phyloP scores from a whole-genome alignment of 2,113 vertebrate species.

The Pithys albifrons region DNA sequence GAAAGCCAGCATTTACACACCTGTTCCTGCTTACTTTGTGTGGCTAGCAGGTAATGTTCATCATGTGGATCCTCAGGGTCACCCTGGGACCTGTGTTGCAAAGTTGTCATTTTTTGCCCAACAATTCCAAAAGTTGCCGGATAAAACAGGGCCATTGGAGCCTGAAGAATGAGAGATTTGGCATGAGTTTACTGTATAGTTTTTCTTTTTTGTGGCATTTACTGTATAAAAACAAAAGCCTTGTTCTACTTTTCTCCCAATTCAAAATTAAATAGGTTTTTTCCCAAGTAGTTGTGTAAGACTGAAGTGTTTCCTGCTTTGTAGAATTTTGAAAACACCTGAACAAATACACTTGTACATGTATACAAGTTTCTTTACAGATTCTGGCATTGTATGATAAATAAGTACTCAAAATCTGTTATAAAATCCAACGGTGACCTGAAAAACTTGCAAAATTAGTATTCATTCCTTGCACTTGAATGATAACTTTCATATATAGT shows the following conservation, averaged over 20 bases:
- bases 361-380: background rate
- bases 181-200: background rate
- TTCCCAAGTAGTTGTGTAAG: background rate
- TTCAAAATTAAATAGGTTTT: background rate
- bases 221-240: background rate
- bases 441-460: background rate
- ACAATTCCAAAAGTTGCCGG: slow-evolving; percentile 95
- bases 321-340: background rate
- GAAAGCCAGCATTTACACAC: slow-evolving; percentile 63
- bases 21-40: slow-evolving; percentile 98
- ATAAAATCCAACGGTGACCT: background rate
- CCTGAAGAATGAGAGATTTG: slow-evolving; percentile 71
- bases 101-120: slow-evolving; percentile 94
- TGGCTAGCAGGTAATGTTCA: slow-evolving; percentile 93
- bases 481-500: background rate
- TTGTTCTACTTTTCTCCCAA: background rate
- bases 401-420: background rate
- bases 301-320: background rate
- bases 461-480: background rate
- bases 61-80: slow-evolving; percentile 95
- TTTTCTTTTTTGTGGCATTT: background rate
- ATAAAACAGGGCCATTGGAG: slow-evolving; percentile 97
- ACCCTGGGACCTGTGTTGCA: slow-evolving; percentile 92
- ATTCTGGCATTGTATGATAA: background rate
- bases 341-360: background rate